These are phyloP conservation scores for Halocynthia aurantium DNA, from an alignment of 23 tunicate species.

Conservation along the genomic window DNA sequence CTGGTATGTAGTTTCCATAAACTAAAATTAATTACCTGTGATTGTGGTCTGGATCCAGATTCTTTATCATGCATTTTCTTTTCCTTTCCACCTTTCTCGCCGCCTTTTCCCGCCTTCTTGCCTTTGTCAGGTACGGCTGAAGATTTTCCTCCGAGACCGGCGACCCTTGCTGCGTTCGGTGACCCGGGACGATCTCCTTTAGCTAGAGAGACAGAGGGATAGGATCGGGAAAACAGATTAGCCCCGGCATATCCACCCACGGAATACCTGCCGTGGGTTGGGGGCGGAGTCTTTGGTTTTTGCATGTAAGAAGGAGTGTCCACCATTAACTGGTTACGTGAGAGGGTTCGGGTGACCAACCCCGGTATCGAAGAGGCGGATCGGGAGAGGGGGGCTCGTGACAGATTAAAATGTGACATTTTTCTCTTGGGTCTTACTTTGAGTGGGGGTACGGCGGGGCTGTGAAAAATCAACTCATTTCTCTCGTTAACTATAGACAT, in stretches of 20 bases:
- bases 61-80: slow-evolving; percentile 73
- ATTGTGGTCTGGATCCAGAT: slow-evolving; percentile 63
- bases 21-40: slow-evolving; percentile 37
- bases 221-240: slow-evolving; percentile 36
- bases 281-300: no score
- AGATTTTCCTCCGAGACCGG: slow-evolving; percentile 26
- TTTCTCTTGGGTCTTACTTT: slow-evolving; percentile 10
- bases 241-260: not conserved
- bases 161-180: slow-evolving; percentile 20
- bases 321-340: not conserved
- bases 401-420: not conserved
- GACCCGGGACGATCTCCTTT: slow-evolving; percentile 52
- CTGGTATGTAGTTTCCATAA: no score
- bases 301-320: no score
- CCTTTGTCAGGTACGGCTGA: slow-evolving; percentile 51
- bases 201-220: slow-evolving; percentile 32
- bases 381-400: slow-evolving; percentile 11
- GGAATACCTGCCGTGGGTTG: no score
- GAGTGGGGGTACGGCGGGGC: not conserved
- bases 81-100: slow-evolving; percentile 80
- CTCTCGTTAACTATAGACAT: slow-evolving; percentile 6
- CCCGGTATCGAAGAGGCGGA: slow-evolving; percentile 11
- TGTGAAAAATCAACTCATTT: slow-evolving; percentile 13
- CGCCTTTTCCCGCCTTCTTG: slow-evolving; percentile 51
- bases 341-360: not conserved